Base-by-base conservation (phyloP, 2,113 vertebrate genomes). In the Hemiprocne comata region DNA sequence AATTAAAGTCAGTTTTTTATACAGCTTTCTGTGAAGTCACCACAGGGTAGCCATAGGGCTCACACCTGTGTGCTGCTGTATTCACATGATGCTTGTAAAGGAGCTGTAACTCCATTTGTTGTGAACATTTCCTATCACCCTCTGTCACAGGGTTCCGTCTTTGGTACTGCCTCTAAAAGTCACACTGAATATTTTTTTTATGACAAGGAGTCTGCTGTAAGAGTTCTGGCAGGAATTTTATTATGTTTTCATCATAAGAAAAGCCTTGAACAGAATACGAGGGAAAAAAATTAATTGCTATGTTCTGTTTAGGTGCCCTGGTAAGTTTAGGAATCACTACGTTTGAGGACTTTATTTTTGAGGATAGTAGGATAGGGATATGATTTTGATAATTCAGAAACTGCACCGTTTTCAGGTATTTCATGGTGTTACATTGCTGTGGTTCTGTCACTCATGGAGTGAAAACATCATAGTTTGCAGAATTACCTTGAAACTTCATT, bases 231-330 rank as follows among this genome's bases (percentile, higher is more conserved):
- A 29, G 34, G 14, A 42, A 31, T 54, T 67, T 40, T 29, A 5
- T 21, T 29, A 4, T 10, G 13, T 72, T 78, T 58, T 21, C 13
- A 21, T 77, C 4, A 5, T 19, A 66, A 18, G 29, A 73, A n/a
- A 62, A 78, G 2, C 21, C 13, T 64, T 26, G 15, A 6, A 11
- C 10, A 13, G 36, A 62, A 42, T 21, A 36, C 0, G 6, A 71
- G 11, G 18, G 16, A 4, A 2, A 5, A 48, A 11, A 6, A 11
- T 4, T 13, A 60, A 48, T 74, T 50, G 4, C 2, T 40, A 0
- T 19, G 3, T 29, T 60, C 8, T 28, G 11, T 26, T 65, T 46
- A 34, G 15, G 8, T 74, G 70, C 36, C 11, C 4, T 10, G 80
- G 9, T 13, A 53, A n/a, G n/a, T 24, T 54, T 21, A 50, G 25